Evolutionary conservation across 2,888 invertebrate genomes (phyloP).

Genomic region (Malthinus flaveolus): DNA sequence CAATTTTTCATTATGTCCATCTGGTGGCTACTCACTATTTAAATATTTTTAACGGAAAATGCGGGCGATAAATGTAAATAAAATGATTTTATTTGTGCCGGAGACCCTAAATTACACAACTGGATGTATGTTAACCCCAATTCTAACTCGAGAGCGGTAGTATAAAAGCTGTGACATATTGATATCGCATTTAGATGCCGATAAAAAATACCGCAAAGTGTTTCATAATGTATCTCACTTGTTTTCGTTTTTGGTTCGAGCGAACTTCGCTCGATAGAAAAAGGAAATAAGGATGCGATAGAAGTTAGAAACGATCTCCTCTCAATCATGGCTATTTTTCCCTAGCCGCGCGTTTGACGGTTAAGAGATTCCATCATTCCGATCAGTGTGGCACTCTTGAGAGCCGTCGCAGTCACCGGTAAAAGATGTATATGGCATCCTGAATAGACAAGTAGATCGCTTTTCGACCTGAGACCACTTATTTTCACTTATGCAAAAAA

Average conservation of each 20-base stretch:
- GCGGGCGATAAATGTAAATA: neutral
- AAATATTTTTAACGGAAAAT: neutral
- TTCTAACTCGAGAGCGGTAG: constrained; percentile 23
- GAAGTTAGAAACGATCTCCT: constrained; percentile 38
- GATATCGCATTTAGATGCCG: constrained; percentile 55
- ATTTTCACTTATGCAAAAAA: constrained; percentile 29
- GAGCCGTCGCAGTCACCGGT: constrained; percentile 54
- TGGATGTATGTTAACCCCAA: constrained; percentile 25
- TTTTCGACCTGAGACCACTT: constrained; percentile 32
- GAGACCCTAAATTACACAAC: constrained; percentile 21
- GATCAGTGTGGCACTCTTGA: constrained; percentile 56
- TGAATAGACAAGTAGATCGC: constrained; percentile 45
- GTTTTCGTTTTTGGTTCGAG: constrained; percentile 14
- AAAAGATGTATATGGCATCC: constrained; percentile 51
- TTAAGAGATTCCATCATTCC: constrained; percentile 58
- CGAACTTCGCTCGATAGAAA: constrained; percentile 18
- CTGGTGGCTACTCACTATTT: neutral
- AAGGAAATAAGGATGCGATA: constrained; percentile 32
- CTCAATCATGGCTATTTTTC: constrained; percentile 58
- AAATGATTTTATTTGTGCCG: constrained; percentile 1
- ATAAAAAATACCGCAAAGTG: constrained; percentile 56
- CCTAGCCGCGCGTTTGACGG: constrained; percentile 56
- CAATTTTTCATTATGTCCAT: too few species aligned
- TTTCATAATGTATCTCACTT: constrained; percentile 52
- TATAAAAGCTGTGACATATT: constrained; percentile 50